These are phyloP conservation scores for Ovibos moschatus DNA, from an alignment of 2,113 vertebrate genomes.

Conservation along the genomic window DNA sequence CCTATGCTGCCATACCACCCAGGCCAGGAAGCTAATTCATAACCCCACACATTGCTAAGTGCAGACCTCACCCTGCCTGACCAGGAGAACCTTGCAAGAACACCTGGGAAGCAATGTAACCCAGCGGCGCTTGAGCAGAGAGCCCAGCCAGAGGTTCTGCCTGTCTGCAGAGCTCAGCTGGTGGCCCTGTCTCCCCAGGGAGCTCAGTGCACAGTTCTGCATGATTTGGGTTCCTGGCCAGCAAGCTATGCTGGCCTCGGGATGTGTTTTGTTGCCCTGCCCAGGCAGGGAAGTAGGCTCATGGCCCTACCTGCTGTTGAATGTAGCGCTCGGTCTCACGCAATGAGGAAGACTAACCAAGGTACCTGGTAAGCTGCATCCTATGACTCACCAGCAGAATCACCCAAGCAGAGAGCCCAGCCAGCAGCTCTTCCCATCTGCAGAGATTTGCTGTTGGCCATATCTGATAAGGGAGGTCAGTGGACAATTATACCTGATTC, in stretches of 20 bases:
- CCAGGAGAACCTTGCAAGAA: neutral
- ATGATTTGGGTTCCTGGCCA: neutral
- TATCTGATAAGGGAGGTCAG: neutral
- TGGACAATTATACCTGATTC: neutral
- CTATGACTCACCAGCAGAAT: neutral
- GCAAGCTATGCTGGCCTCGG: neutral
- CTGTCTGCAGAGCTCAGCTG: neutral
- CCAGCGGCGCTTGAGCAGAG: neutral
- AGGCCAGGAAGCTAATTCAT: neutral
- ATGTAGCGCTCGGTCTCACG: neutral
- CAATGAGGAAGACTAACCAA: neutral
- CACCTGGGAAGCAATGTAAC: neutral
- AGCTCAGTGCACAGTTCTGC: neutral
- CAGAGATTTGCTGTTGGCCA: neutral
- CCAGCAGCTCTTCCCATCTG: neutral
- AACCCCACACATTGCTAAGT: neutral
- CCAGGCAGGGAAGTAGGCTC: neutral
- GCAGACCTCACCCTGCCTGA: neutral
- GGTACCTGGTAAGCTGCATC: neutral
- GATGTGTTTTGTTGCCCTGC: neutral
- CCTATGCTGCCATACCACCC: neutral
- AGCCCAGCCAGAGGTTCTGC: neutral
- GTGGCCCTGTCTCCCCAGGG: neutral
- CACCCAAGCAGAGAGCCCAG: neutral
- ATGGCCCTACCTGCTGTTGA: neutral